phyloP scores from a whole-genome alignment of 2,888 invertebrate genomes.

The Drosophila suboccidentalis region DNA sequence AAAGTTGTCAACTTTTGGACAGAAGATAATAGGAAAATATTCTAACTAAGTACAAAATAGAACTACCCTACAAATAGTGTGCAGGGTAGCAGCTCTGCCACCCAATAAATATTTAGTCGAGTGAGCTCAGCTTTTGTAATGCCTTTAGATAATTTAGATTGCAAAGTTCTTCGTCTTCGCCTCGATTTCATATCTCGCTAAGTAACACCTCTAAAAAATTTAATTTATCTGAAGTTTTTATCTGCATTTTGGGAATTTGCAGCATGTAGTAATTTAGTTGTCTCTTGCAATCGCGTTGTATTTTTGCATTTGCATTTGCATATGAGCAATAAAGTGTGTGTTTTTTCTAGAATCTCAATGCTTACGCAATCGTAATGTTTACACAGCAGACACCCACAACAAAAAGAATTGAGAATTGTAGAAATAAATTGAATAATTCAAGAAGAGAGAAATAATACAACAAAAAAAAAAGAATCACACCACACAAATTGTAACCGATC shows the following conservation, averaged over 20 bases:
- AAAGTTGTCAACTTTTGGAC: no score
- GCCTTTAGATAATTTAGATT: not conserved
- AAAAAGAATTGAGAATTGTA: slow-evolving; percentile 37
- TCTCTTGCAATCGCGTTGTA: slow-evolving; percentile 6
- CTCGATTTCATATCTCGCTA: not conserved
- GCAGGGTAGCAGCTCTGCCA: not conserved
- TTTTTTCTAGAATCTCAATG: slow-evolving; percentile 18
- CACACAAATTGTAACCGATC: slow-evolving; percentile 29
- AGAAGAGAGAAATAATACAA: slow-evolving; percentile 10
- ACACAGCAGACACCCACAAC: slow-evolving; percentile 43
- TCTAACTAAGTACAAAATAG: no score
- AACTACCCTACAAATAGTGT: not conserved
- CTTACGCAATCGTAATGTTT: slow-evolving; percentile 51
- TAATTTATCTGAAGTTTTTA: slow-evolving; percentile 1
- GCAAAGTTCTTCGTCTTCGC: not conserved
- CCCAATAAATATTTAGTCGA: not conserved
- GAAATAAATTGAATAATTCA: slow-evolving; percentile 3
- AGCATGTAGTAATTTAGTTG: slow-evolving; percentile 28
- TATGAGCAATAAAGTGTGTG: slow-evolving; percentile 19
- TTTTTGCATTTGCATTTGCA: slow-evolving; percentile 20
- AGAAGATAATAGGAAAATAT: no score
- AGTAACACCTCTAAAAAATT: slow-evolving; percentile 7
- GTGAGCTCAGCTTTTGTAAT: not conserved
- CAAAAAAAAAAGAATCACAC: not conserved
- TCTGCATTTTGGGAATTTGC: slow-evolving; percentile 13